Evolutionary conservation across 92 coral and sea anemone genomes (phyloP).

Genomic region (Epizoanthus illoricatus): DNA sequence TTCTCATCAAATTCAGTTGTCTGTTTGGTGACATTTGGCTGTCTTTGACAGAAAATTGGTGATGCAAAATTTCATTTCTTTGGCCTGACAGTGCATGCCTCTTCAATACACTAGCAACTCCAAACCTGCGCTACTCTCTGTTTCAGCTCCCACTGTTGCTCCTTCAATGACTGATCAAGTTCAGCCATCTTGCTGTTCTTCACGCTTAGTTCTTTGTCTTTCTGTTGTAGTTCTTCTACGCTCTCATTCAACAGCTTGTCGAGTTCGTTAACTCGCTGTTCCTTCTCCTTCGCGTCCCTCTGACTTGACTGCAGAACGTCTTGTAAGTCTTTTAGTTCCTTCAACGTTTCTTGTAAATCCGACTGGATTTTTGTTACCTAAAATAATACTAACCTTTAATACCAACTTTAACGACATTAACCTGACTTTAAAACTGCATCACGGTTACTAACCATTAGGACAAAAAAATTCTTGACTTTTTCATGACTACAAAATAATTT

Average conservation of each 20-base stretch:
- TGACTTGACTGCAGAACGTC: conserved; percentile 77
- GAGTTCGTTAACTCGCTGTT: conserved; percentile 77
- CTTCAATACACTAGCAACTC: background rate
- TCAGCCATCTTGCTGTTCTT: conserved; percentile 84
- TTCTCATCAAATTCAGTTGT: no score
- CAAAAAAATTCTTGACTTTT: no score
- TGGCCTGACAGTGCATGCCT: background rate
- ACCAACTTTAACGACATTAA: no score
- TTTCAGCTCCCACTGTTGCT: conserved; percentile 84
- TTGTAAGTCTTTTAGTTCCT: conserved; percentile 79
- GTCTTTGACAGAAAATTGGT: no score
- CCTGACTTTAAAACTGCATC: no score
- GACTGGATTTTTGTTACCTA: conserved; percentile 78
- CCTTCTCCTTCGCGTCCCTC: conserved; percentile 74
- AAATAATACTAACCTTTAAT: background rate
- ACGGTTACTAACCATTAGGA: no score
- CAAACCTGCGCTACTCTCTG: conserved; percentile 85
- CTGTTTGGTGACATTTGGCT: no score
- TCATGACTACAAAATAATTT: no score
- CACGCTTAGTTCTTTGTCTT: conserved; percentile 69
- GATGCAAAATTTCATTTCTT: no score
- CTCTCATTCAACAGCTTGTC: conserved; percentile 93
- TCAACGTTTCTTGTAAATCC: conserved; percentile 76
- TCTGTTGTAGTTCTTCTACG: conserved; percentile 85
- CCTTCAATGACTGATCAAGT: conserved; percentile 89